Percentiles rank a stretch among this genome's conserved stretches.
Evolutionary conservation across 1,140 invertebrate genomes (phyloP).

Genomic region (Proctacanthus coquilletti): DNA sequence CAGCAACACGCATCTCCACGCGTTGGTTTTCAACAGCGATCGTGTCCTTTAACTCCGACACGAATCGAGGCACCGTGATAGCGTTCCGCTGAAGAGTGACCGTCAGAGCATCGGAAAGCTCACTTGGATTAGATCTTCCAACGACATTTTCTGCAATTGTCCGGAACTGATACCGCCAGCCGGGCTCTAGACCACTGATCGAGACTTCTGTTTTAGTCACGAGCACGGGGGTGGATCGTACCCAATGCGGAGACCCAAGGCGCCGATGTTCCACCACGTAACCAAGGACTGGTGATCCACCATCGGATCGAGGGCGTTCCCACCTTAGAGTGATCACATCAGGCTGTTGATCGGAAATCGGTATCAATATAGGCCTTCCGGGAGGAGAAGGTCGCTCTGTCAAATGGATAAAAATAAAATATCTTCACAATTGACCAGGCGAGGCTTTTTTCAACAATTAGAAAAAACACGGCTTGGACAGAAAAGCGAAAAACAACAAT

Average conservation of each 20-base stretch:
- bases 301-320: conserved; percentile 65
- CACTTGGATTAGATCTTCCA: conserved; percentile 62
- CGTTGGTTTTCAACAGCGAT: conserved; percentile 61
- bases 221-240: conserved; percentile 51
- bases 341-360: conserved; percentile 52
- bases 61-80: conserved; percentile 49
- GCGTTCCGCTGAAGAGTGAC: conserved; percentile 52
- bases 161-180: conserved; percentile 78
- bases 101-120: conserved; percentile 59
- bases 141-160: conserved; percentile 74
- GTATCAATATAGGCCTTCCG: conserved; percentile 57
- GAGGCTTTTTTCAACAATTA: not conserved
- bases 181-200: conserved; percentile 62
- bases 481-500: no score
- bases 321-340: conserved; percentile 78
- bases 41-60: conserved; percentile 46
- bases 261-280: conserved; percentile 68
- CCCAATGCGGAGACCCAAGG: conserved; percentile 59
- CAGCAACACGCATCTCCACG: conserved; percentile 66
- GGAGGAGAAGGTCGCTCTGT: conserved; percentile 59
- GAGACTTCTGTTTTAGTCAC: conserved; percentile 53
- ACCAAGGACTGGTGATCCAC: conserved; percentile 75
- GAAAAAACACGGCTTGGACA: no score
- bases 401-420: conserved; percentile 14
- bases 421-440: not conserved